These are phyloP conservation scores for Uromys caudimaculatus DNA, from an alignment of 2,797 vertebrate genomes.

Conservation along the genomic window DNA sequence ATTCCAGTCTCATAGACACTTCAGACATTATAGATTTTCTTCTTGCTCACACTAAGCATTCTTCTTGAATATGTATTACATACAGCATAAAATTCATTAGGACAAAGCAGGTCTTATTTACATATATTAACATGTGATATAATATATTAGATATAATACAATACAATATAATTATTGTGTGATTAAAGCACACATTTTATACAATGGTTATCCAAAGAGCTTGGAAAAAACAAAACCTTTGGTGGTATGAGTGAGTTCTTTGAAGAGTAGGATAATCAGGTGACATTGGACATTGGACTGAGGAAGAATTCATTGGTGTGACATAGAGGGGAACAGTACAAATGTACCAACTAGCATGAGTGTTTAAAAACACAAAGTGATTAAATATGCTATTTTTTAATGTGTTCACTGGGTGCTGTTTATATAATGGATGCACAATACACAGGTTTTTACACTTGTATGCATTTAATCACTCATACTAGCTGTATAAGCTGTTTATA, in stretches of 20 bases:
- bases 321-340: not conserved
- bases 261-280: not conserved
- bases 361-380: not conserved
- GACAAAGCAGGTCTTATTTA: not conserved
- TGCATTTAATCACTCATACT: not conserved
- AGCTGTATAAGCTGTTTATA: not conserved
- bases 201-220: not conserved
- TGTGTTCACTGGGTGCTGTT: not conserved
- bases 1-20: not conserved
- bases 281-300: not conserved
- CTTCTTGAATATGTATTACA: not conserved
- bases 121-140: not conserved
- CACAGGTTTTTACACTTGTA: not conserved
- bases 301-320: not conserved
- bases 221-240: not conserved
- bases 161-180: not conserved
- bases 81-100: slow-evolving; percentile 24
- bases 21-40: not conserved
- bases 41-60: not conserved
- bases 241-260: not conserved
- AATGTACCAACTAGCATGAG: not conserved
- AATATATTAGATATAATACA: not conserved
- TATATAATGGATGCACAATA: not conserved
- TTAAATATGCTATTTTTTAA: not conserved
- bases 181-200: not conserved